Evolutionary conservation across 2,888 invertebrate genomes (phyloP).

Genomic region (Clostera curtula): DNA sequence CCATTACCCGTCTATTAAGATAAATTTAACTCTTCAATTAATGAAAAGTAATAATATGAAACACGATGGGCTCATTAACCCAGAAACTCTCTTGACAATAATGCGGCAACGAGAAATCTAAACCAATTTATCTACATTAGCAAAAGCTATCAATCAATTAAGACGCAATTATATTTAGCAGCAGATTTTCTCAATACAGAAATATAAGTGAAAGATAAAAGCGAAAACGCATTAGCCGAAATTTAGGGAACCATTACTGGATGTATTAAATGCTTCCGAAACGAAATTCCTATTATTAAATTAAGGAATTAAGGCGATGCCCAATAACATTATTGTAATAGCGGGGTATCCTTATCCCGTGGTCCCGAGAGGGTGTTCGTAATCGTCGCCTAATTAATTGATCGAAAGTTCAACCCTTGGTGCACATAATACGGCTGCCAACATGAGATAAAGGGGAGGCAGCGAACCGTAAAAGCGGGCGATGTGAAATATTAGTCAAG

Average conservation of each 20-base stretch:
- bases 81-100: too few relatives aligned
- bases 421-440: slow-evolving; percentile 66
- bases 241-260: slow-evolving; percentile 19
- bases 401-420: slow-evolving; percentile 69
- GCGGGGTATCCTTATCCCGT: slow-evolving; percentile 40
- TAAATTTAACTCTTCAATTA: too few relatives aligned
- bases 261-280: slow-evolving; percentile 22
- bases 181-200: slow-evolving; percentile 13
- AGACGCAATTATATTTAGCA: slow-evolving; percentile 7
- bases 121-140: slow-evolving; percentile 3
- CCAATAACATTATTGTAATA: slow-evolving; percentile 57
- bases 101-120: too few relatives aligned
- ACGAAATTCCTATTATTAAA: slow-evolving; percentile 33
- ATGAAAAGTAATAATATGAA: too few relatives aligned
- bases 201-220: slow-evolving; percentile 20
- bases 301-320: slow-evolving; percentile 44
- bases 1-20: too few relatives aligned
- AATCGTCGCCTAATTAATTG: slow-evolving; percentile 71
- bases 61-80: too few relatives aligned
- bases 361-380: slow-evolving; percentile 48
- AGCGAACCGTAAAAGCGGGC: slow-evolving; percentile 61
- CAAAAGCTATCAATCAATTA: slow-evolving; percentile 20
- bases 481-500: slow-evolving; percentile 70
- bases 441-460: slow-evolving; percentile 64
- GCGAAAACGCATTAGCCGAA: slow-evolving; percentile 20